Base-by-base conservation (phyloP, 2,797 vertebrate species). In the Pitangus sulphuratus region DNA sequence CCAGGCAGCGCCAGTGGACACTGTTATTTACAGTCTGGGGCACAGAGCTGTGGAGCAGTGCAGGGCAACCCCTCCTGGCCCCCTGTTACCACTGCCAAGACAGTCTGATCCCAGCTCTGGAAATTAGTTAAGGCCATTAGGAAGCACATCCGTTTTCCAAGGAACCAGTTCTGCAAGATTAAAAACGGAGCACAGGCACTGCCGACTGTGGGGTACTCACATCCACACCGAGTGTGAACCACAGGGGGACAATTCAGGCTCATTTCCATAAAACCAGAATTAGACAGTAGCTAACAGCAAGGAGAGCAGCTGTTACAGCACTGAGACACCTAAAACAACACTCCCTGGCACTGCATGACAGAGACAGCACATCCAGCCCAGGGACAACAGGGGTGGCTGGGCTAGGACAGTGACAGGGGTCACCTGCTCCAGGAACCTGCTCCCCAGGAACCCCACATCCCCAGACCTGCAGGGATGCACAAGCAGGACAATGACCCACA, bases 231-330 rank as follows among this genome's bases (percentile, higher is more conserved):
- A 19, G 89, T 0, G 64, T 54, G 56, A 74, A 79, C 89, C 86
- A 12, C 74, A 12, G 90, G 93, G 84, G 95, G 42, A 71, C 86
- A 65, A 90, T 85, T 95, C 82, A 69, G 85, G 82, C 66, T 94
- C 91, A 90, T 96, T 97, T 94, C 95, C 95, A 89, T 96, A 74
- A 76, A 85, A 93, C 53, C 89, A 76, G 54, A 96, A 95, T 78
- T 68, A 95, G 90, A 47, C 1, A 20, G 82, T 81, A 81, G 47
- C 56, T 48, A 93, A 69, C 7, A 60, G 61, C 68, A 61, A 60
- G 42, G 71, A 85, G 78, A 96, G 79, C 44, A 60, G 87, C 60
- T 87, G 90, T 45, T 25, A 6, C 25, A 4, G 33, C 10, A 5
- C 12, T 9, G 45, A 85, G 62, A 85, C 84, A 68, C 26, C 35